Conservation (phyloP, 2,797 vertebrate species). For the Philypnodon macrostomus region DNA sequence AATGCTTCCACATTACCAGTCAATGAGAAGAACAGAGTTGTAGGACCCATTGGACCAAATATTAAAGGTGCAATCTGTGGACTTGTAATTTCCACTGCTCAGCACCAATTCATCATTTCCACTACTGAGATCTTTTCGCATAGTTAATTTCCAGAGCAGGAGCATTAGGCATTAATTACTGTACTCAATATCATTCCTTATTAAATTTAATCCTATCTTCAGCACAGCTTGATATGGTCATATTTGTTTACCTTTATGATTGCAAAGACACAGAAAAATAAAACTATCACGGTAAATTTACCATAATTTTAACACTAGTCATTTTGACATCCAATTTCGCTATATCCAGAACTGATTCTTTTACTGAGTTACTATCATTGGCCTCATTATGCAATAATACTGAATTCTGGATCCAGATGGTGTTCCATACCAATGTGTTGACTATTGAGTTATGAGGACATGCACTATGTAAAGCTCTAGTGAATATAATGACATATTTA, state of each 20-base stretch:
- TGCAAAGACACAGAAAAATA: constrained; percentile 5
- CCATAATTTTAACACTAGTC: constrained; percentile 17
- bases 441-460: no score
- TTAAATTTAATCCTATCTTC: constrained; percentile 20
- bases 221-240: constrained; percentile 20
- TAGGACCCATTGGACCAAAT: constrained; percentile 76
- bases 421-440: no score
- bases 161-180: constrained; percentile 43
- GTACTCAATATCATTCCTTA: constrained; percentile 25
- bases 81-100: constrained; percentile 62
- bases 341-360: no score
- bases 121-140: constrained; percentile 18
- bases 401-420: no score
- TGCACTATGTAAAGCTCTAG: no score
- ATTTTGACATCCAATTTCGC: no score
- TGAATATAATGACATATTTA: no score
- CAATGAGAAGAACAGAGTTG: constrained; percentile 72
- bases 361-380: no score
- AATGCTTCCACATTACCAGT: constrained; percentile 73
- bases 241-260: constrained; percentile 44
- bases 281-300: no score
- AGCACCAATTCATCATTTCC: constrained; percentile 62
- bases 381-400: no score
- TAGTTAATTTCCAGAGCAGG: constrained; percentile 36
- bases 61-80: constrained; percentile 72